phyloP scores from a whole-genome alignment of 2,888 invertebrate species.

The Panopea generosa region DNA sequence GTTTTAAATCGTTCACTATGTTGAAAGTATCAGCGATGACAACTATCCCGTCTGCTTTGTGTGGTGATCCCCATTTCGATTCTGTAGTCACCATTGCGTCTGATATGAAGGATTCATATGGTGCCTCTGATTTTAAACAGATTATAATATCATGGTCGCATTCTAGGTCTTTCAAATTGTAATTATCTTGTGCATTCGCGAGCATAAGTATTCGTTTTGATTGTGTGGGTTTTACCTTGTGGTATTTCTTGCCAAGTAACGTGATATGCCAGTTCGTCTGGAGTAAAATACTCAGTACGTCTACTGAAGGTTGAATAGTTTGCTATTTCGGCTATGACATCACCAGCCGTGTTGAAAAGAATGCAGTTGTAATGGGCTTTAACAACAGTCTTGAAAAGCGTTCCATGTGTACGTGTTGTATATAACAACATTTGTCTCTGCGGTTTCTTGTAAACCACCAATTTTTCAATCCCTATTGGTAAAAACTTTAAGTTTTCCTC shows the following conservation, averaged over 20 bases:
- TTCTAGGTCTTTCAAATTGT: too few relatives aligned
- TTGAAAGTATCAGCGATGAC: background rate
- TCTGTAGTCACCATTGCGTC: too few relatives aligned
- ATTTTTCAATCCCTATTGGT: background rate
- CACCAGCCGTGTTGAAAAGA: background rate
- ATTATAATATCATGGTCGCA: too few relatives aligned
- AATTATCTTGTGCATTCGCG: too few relatives aligned
- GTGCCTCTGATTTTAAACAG: too few relatives aligned
- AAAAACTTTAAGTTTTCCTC: background rate
- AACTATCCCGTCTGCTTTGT: too few relatives aligned
- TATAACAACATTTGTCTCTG: background rate
- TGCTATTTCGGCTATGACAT: background rate
- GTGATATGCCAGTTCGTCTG: slow-evolving; percentile 2
- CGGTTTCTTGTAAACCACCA: background rate
- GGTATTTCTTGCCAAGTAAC: background rate
- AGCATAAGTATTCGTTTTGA: too few relatives aligned
- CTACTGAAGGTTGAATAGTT: slow-evolving; percentile 5
- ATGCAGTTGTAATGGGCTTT: slow-evolving; percentile 1
- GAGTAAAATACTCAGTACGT: background rate
- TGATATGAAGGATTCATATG: too few relatives aligned
- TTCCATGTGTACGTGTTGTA: background rate
- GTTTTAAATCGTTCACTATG: background rate
- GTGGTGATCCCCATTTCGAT: too few relatives aligned
- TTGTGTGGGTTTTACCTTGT: too few relatives aligned
- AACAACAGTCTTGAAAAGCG: background rate